Conservation (phyloP, 2,888 invertebrate species). For the Phyllotreta cruciferae region DNA sequence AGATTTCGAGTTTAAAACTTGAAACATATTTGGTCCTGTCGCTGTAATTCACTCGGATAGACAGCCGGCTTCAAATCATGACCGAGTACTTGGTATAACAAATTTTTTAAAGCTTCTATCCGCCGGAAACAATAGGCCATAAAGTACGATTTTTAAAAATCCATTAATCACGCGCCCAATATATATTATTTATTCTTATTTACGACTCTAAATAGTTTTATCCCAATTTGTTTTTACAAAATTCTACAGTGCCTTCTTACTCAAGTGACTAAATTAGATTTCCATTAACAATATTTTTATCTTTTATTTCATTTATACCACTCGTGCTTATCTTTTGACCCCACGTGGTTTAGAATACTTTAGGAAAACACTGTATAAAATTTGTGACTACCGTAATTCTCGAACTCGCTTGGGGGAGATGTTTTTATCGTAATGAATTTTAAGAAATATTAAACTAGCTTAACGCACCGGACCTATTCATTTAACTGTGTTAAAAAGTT, state of each 20-base stretch:
- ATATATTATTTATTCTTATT: neutral
- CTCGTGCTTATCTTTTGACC: too few relatives aligned
- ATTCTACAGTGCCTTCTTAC: too few relatives aligned
- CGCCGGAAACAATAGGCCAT: slow-evolving; percentile 8
- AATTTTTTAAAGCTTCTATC: slow-evolving; percentile 14
- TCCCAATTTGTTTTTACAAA: too few relatives aligned
- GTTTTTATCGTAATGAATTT: neutral
- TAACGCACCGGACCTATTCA: slow-evolving; percentile 10
- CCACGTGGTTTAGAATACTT: too few relatives aligned
- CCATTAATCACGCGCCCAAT: neutral
- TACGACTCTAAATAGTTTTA: too few relatives aligned
- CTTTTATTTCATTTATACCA: too few relatives aligned
- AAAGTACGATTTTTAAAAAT: slow-evolving; percentile 5
- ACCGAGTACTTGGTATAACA: slow-evolving; percentile 9
- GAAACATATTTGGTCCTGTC: slow-evolving; percentile 24
- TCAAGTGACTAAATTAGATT: too few relatives aligned
- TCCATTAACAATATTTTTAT: too few relatives aligned
- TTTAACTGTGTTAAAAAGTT: slow-evolving; percentile 11
- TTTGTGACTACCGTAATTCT: neutral
- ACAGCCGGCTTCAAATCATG: slow-evolving; percentile 16
- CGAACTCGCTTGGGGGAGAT: neutral
- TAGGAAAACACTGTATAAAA: neutral
- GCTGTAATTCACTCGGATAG: slow-evolving; percentile 24
- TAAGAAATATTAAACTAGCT: slow-evolving; percentile 1
- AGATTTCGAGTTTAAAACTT: slow-evolving; percentile 27